Percentiles rank a stretch among this genome's conserved stretches.
These are phyloP conservation scores for Trimorus sp. DNA, from an alignment of 2,888 invertebrate species.

Conservation along the genomic window DNA sequence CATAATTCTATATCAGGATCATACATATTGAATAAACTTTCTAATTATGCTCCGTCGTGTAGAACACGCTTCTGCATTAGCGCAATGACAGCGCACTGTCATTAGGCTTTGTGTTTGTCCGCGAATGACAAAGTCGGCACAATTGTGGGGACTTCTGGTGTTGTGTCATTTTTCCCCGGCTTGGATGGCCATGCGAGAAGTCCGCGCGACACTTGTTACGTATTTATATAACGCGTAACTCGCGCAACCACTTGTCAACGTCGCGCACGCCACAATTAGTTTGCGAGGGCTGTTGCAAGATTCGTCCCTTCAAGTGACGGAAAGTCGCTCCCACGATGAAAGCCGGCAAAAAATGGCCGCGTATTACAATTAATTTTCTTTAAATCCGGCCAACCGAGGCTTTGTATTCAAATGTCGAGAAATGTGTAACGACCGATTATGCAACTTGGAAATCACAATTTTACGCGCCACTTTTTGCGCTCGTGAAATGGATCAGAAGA, in stretches of 20 bases:
- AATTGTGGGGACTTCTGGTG: slow-evolving; percentile 36
- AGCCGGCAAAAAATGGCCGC: too few relatives aligned
- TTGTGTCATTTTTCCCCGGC: slow-evolving; percentile 40
- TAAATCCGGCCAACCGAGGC: not conserved
- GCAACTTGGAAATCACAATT: slow-evolving; percentile 11
- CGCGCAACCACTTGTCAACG: slow-evolving; percentile 21
- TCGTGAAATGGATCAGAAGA: slow-evolving; percentile 11
- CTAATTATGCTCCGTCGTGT: slow-evolving; percentile 56
- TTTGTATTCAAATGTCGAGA: not conserved
- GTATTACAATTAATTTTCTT: too few relatives aligned
- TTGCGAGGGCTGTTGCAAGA: not conserved
- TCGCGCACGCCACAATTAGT: slow-evolving; percentile 25
- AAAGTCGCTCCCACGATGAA: too few relatives aligned
- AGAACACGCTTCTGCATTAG: slow-evolving; percentile 50
- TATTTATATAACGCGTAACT: slow-evolving; percentile 39
- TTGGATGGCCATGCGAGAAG: slow-evolving; percentile 26
- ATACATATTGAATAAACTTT: slow-evolving; percentile 60
- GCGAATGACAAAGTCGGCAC: slow-evolving; percentile 8
- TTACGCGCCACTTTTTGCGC: slow-evolving; percentile 6
- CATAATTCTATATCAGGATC: slow-evolving; percentile 49
- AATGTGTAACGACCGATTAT: not conserved
- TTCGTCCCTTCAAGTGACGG: not conserved
- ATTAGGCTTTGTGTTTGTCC: slow-evolving; percentile 48
- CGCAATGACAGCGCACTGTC: slow-evolving; percentile 46
- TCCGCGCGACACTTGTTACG: slow-evolving; percentile 8